phyloP scores from a whole-genome alignment of 2,888 invertebrate species.

The Agelastica alni region DNA sequence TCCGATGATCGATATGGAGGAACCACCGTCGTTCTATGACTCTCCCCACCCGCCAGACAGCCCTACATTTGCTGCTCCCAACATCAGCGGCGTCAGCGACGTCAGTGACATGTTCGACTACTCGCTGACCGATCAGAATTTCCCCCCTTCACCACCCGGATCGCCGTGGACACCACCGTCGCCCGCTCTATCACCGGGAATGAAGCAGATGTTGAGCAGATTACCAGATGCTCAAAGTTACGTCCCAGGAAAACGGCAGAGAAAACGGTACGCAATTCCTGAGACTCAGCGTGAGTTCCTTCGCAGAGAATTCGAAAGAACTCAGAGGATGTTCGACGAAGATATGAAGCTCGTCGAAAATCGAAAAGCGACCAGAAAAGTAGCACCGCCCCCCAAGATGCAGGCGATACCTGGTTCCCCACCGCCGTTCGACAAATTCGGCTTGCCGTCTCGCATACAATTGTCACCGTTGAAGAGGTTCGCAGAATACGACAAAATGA shows the following conservation, averaged over 20 bases:
- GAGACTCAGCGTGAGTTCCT: no score
- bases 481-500: not conserved
- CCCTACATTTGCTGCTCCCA: not conserved
- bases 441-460: not conserved
- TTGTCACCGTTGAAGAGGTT: not conserved
- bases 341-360: not conserved
- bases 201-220: not conserved
- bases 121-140: not conserved
- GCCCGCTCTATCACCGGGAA: constrained; percentile 1
- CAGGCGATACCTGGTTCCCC: not conserved
- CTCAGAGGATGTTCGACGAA: no score
- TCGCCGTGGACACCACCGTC: not conserved
- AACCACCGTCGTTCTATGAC: not conserved
- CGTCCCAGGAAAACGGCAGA: no score
- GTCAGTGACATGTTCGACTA: not conserved
- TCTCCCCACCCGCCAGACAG: not conserved
- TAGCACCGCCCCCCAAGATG: not conserved
- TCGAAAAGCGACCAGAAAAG: not conserved
- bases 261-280: no score
- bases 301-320: no score
- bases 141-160: not conserved
- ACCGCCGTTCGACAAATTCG: not conserved
- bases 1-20: constrained; percentile 2
- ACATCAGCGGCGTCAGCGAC: no score
- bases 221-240: not conserved